Base-by-base conservation (phyloP, 2,888 invertebrate species). In the Drosophila hawaiiensis region DNA sequence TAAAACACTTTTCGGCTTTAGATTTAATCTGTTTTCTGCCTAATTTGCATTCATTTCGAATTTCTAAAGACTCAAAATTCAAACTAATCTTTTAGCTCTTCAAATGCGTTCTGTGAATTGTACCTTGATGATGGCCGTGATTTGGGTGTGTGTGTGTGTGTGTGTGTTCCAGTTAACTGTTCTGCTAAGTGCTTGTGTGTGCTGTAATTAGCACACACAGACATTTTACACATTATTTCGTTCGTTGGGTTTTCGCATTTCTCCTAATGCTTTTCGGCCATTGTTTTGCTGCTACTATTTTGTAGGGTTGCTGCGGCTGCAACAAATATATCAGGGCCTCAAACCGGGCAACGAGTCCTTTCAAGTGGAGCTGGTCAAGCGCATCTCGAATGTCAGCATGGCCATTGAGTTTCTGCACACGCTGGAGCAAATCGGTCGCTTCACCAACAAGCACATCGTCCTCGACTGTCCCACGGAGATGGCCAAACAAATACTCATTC, bases 241-340 rank as follows among this genome's bases (percentile, higher is more conserved):
- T 22, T 54, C 25, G 49, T 16, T 19, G 19, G 10, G 7, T 14
- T 14, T 55, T 39, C 22, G 54, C 0, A 19, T 16, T 35, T 55
- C 3, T 4, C 37, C 10, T 25, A 56, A 56, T 39, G 56, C n/a
- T 16, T 29, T 31, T 58, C 19, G 25, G 0, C 5, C 29, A 43
- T 31, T 43, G 43, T 43, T 16, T 9, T 19, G 41, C 35, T 58
- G 28, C 53, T 67, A 3, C 49, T n/a, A 29, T 72, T 66, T 68
- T 82, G 83, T 94, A 99, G 99, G 98, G 88, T 94, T 99, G 80
- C 94, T 98, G 81, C 95, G 98, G 83, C 95, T 99, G 68, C 98
- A 99, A 92, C 97, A 98, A 94, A 96, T 99, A 84, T 98, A 98
- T 94, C 98, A 98, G 94, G 96, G 97, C 54, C 95, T 98, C 93